phyloP scores from a whole-genome alignment of 1,140 invertebrate genomes.

The Copidosoma floridanum region DNA sequence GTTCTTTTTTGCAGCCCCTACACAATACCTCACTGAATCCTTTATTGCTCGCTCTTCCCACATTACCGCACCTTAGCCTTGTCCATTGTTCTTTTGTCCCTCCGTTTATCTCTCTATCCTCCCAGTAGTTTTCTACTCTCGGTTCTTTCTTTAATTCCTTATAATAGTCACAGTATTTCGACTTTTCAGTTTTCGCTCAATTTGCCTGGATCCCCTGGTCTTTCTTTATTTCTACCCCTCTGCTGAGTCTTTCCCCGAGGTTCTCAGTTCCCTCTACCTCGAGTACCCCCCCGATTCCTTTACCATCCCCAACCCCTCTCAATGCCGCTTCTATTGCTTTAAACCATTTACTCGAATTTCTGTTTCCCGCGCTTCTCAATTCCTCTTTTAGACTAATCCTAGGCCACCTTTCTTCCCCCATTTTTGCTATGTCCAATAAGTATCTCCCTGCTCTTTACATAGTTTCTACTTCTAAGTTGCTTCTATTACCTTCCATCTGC shows the following conservation, averaged over 20 bases:
- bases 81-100: no score
- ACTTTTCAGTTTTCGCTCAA: not conserved
- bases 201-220: not conserved
- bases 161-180: no score
- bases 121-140: not conserved
- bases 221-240: not conserved
- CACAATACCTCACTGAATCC: no score
- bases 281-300: not conserved
- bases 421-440: not conserved
- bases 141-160: no score
- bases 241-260: no score
- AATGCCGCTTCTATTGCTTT: not conserved
- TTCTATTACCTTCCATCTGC: not conserved
- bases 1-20: no score
- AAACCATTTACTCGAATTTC: not conserved
- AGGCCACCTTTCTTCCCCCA: not conserved
- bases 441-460: conserved; percentile 3
- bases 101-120: not conserved
- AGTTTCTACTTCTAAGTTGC: not conserved
- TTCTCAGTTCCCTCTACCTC: conserved; percentile 4
- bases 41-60: no score
- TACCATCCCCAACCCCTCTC: not conserved
- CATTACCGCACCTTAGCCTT: no score
- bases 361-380: not conserved
- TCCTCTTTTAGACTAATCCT: conserved; percentile 1